A percentile compares a stretch with the other conserved stretches of the same genome.
phyloP scores from a whole-genome alignment of 2,888 invertebrate genomes.

The Pyralis farinalis region DNA sequence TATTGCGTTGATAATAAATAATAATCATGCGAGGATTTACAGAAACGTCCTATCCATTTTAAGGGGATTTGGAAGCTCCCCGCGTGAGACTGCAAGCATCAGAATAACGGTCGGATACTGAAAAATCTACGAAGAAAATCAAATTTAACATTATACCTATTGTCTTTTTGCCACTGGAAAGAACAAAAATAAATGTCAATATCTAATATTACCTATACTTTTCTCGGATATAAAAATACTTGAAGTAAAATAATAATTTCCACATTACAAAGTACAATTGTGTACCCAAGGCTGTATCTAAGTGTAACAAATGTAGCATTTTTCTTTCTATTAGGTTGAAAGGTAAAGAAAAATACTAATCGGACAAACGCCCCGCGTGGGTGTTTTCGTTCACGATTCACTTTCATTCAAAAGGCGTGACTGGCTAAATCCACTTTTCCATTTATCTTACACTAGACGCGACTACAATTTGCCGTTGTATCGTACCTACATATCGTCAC shows the following conservation, averaged over 20 bases:
- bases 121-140: slow-evolving; percentile 30
- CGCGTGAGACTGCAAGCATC: slow-evolving; percentile 49
- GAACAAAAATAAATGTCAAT: too few relatives aligned
- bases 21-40: slow-evolving; percentile 72
- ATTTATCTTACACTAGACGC: slow-evolving; percentile 50
- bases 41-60: slow-evolving; percentile 72
- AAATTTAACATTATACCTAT: too few relatives aligned
- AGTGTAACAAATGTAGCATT: too few relatives aligned
- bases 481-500: slow-evolving; percentile 10
- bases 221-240: too few relatives aligned
- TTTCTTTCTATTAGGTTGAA: slow-evolving; percentile 4
- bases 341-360: slow-evolving; percentile 6
- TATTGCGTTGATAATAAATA: slow-evolving; percentile 71
- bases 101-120: slow-evolving; percentile 44
- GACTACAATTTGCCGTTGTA: slow-evolving; percentile 14
- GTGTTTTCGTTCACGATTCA: slow-evolving; percentile 46
- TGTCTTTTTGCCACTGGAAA: too few relatives aligned
- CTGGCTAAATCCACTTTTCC: slow-evolving; percentile 53
- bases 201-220: too few relatives aligned
- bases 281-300: not conserved
- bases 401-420: slow-evolving; percentile 55
- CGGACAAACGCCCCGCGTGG: slow-evolving; percentile 19
- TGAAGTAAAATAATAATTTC: too few relatives aligned
- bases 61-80: slow-evolving; percentile 63
- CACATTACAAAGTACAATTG: slow-evolving; percentile 16